These are phyloP conservation scores for Sciurus vulgaris DNA, from an alignment of 2,797 vertebrate species.

Conservation along the genomic window DNA sequence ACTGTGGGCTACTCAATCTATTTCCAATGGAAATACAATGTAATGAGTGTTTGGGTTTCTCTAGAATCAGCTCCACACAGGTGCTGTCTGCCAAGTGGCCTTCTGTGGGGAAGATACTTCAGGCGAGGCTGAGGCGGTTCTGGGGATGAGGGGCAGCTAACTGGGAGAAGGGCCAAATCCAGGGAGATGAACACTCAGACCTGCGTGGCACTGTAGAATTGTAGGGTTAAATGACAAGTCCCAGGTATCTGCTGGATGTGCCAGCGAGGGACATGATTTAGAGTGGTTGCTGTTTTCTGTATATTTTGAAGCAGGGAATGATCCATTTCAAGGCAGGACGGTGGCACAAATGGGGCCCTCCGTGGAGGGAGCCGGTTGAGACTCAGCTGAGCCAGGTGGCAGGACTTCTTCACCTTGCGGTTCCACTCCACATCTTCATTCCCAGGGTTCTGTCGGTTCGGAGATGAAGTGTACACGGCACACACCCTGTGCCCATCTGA, in stretches of 20 bases:
- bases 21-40: neutral
- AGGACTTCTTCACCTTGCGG: fast-evolving
- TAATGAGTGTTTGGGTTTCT: neutral
- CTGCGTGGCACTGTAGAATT: neutral
- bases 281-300: neutral
- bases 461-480: neutral
- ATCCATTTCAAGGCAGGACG: neutral
- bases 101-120: neutral
- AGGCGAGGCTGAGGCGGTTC: neutral
- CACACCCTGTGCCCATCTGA: neutral
- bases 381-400: neutral
- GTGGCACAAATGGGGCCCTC: fast-evolving
- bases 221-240: neutral
- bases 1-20: neutral
- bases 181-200: neutral
- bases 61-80: neutral
- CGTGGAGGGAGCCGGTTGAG: fast-evolving
- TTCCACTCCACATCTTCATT: neutral
- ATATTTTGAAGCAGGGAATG: neutral
- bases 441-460: neutral
- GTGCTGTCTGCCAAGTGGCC: neutral
- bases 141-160: fast-evolving
- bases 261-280: neutral
- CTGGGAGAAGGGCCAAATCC: neutral
- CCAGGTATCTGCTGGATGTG: neutral